Evolutionary conservation across 2,113 vertebrate genomes (phyloP).

Genomic region (Centrocercus urophasianus): DNA sequence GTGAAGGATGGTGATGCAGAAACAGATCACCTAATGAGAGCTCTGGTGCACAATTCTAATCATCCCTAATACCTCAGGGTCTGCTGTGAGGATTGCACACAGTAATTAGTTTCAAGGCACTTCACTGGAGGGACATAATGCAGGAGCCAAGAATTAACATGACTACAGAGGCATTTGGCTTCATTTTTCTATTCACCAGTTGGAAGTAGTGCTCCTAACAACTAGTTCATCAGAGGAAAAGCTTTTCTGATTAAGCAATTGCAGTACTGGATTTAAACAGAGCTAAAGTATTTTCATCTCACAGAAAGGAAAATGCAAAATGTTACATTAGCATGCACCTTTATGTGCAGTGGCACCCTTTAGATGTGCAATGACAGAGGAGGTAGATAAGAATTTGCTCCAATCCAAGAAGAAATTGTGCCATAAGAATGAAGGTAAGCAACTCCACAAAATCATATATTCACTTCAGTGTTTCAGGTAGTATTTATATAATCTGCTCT

Average conservation of each 20-base stretch:
- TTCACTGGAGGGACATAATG: not conserved
- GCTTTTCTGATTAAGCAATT: constrained; percentile 52
- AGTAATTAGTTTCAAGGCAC: constrained; percentile 23
- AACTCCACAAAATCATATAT: not conserved
- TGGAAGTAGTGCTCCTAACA: constrained; percentile 22
- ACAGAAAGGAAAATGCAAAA: constrained; percentile 8
- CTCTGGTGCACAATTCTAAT: constrained; percentile 2
- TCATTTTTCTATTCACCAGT: constrained; percentile 10
- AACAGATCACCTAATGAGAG: not conserved
- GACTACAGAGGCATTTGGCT: constrained; percentile 15
- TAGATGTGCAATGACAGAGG: not conserved
- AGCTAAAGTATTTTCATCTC: constrained; percentile 9
- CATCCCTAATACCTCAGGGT: not conserved
- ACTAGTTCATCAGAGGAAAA: constrained; percentile 33
- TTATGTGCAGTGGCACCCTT: not conserved
- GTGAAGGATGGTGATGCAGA: not conserved
- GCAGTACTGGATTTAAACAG: not conserved
- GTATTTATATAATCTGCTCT: not conserved
- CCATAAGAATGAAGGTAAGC: not conserved
- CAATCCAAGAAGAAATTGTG: not conserved
- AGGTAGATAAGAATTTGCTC: not conserved
- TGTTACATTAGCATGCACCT: not conserved
- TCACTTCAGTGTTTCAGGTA: not conserved
- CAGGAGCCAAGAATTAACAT: constrained; percentile 28
- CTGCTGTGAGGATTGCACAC: not conserved